A percentile compares a stretch with the other conserved stretches of the same genome.
Evolutionary conservation across 2,888 invertebrate species (phyloP).

Genomic region (Pterostichus madidus): DNA sequence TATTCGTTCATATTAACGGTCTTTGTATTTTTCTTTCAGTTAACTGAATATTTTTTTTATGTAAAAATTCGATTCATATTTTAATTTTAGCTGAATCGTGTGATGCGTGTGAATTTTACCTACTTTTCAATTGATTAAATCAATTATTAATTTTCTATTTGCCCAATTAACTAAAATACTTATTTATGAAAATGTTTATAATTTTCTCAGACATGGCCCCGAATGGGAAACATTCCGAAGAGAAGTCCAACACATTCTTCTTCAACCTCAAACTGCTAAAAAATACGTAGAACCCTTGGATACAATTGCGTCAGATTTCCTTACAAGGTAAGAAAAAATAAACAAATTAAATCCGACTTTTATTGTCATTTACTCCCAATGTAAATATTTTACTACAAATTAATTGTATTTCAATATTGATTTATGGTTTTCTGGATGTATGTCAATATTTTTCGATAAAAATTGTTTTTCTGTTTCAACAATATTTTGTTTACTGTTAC

Average conservation of each 20-base stretch:
- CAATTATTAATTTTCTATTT: too few species aligned
- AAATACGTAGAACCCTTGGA: constrained; percentile 87
- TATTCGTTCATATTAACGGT: too few species aligned
- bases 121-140: too few species aligned
- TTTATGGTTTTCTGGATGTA: not conserved
- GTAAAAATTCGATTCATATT: too few species aligned
- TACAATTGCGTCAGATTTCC: constrained; percentile 87
- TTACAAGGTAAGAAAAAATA: constrained; percentile 80
- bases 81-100: too few species aligned
- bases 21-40: too few species aligned
- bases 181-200: not conserved
- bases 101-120: too few species aligned
- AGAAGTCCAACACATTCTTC: constrained; percentile 90
- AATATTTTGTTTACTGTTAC: not conserved
- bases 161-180: too few species aligned
- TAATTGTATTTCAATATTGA: constrained; percentile 20
- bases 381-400: constrained; percentile 7
- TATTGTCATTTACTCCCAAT: not conserved
- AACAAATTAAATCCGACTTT: not conserved
- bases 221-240: constrained; percentile 92
- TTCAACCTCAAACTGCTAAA: constrained; percentile 88
- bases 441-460: not conserved
- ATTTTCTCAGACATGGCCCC: constrained; percentile 86
- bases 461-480: not conserved
- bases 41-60: too few species aligned